Evolutionary conservation across 2,113 vertebrate species (phyloP), one percentile per base, ranked within the genome.

Genomic region (Malurus melanocephalus): DNA sequence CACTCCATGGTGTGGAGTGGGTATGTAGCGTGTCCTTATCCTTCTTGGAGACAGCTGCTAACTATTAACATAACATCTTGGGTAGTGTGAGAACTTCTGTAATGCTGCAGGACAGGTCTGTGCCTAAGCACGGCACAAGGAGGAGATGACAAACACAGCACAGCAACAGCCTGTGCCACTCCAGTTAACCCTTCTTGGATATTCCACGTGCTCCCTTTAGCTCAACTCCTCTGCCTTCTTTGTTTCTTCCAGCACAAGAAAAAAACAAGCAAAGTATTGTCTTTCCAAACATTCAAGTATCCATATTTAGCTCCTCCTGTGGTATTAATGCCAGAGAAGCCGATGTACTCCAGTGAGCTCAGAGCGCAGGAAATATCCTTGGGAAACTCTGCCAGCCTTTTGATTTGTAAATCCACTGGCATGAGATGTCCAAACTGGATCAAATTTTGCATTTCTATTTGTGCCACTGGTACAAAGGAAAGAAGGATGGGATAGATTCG

Each of bases 21-120:
- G 17, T 75, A 91, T 1, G 6, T 56, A 53, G 56, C 46, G 8
- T 1, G 9, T 57, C 66, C 62, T 60, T 88, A 49, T 51, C 65
- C 73, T 61, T 71, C 73, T 57, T 49, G 9, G 49, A 85, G 53
- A 83, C 68, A 91, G 88, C 69, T 86, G 74, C 69, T 94, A 85
- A 66, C 48, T 76, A 40, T 77, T 92, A 96, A 65, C 66, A 16
- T 27, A 83, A 87, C 42, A 62, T 90, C 74, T 78, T n/a, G 83
- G 59, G 49, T 35, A 77, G 81, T 77, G 26, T 62, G 83, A 89
- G 88, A 91, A 89, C 88, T 68, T 75, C 69, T 91, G 94, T 59
- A 95, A 95, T 93, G 92, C 80, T 93, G 92, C 90, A 93, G 62
- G 93, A 92, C 93, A 94, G 90, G 94, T 96, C 88, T 85, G 88